These are phyloP conservation scores for Phoeniculus purpureus DNA, from an alignment of 2,797 vertebrate species.

Conservation along the genomic window DNA sequence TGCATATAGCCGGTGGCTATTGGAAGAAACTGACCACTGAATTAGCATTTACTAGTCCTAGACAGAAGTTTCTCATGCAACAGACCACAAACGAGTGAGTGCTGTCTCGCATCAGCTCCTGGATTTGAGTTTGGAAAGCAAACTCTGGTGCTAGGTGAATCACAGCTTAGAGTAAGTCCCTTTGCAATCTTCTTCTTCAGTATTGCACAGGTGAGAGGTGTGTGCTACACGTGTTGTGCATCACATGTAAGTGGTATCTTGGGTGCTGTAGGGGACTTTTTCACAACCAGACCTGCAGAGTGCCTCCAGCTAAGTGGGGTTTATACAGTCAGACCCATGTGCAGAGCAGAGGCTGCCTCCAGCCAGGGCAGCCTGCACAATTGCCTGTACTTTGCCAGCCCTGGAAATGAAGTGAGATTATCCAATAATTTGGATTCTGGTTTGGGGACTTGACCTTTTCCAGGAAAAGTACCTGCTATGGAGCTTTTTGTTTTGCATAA, in stretches of 20 bases:
- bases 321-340: neutral
- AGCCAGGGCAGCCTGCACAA: neutral
- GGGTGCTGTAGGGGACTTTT: neutral
- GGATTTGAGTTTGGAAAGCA: neutral
- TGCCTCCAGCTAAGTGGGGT: fast-evolving
- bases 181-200: neutral
- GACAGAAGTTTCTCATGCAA: slow-evolving; percentile 10
- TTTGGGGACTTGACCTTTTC: neutral
- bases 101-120: neutral
- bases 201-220: fast-evolving
- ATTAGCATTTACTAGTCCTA: neutral
- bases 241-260: fast-evolving
- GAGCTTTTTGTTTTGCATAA: neutral
- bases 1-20: neutral
- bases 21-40: slow-evolving; percentile 15
- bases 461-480: neutral
- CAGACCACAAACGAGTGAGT: neutral
- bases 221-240: neutral
- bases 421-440: neutral
- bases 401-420: neutral
- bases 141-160: neutral
- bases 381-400: neutral
- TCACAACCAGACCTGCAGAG: fast-evolving
- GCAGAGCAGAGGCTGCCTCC: neutral
- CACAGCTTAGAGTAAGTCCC: neutral